These are phyloP conservation scores for Anthopleura xanthogrammica DNA, from an alignment of 92 coral and sea anemone genomes.

Conservation along the genomic window DNA sequence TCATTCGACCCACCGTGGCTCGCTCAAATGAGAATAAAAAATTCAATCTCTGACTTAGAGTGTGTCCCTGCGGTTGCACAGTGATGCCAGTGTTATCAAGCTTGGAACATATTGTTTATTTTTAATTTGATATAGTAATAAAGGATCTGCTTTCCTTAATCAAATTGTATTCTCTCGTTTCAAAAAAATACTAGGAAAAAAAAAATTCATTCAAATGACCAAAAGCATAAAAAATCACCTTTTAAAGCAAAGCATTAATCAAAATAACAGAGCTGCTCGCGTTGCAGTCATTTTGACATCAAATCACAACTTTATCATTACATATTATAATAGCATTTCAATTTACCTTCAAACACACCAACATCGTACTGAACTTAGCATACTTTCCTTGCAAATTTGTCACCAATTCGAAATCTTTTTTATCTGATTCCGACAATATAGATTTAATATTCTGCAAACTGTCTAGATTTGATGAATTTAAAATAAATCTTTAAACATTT, in stretches of 20 bases:
- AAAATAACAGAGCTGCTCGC: not conserved
- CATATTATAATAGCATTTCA: not conserved
- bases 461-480: not conserved
- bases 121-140: not conserved
- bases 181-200: not conserved
- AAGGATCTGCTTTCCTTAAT: not conserved
- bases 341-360: not conserved
- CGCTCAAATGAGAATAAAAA: not conserved
- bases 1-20: constrained; percentile 2
- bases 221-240: not conserved
- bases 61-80: not conserved
- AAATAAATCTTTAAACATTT: not conserved
- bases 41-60: not conserved
- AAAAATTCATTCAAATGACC: not conserved
- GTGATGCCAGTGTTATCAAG: not conserved
- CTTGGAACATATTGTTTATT: not conserved
- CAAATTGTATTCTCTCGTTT: not conserved
- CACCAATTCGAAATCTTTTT: not conserved
- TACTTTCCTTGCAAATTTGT: not conserved
- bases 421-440: not conserved
- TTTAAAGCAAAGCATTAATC: not conserved
- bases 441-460: not conserved
- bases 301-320: not conserved
- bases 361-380: not conserved
- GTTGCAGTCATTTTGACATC: not conserved